A percentile compares a stretch with the other conserved stretches of the same genome.
These are phyloP conservation scores for Gastrophysa polygoni DNA, from an alignment of 2,888 invertebrate genomes.

Conservation along the genomic window DNA sequence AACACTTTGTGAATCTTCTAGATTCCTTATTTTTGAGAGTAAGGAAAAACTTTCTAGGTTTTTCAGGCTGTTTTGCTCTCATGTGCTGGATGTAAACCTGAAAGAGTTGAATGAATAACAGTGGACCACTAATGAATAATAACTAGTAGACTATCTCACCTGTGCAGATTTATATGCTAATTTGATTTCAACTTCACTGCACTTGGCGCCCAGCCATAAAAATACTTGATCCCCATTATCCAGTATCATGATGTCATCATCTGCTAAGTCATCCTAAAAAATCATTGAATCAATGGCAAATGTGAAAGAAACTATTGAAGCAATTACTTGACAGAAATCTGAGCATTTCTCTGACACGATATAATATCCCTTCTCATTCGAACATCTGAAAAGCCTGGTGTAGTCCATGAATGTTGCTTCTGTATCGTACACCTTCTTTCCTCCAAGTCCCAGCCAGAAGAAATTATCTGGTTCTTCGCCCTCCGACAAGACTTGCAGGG, in stretches of 20 bases:
- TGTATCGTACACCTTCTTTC: conserved; percentile 85
- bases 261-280: conserved; percentile 94
- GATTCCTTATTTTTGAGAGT: conserved; percentile 97
- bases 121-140: too few relatives aligned
- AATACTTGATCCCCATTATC: conserved; percentile 98
- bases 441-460: conserved; percentile 94
- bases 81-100: conserved; percentile 98
- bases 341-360: conserved; percentile 98
- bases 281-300: too few relatives aligned
- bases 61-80: conserved; percentile 91
- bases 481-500: conserved; percentile 81
- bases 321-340: conserved; percentile 89
- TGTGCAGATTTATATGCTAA: conserved; percentile 98
- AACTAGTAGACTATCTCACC: conserved; percentile 59
- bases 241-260: conserved; percentile 99
- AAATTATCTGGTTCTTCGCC: conserved; percentile 98
- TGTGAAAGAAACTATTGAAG: background rate
- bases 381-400: conserved; percentile 95
- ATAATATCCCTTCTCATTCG: conserved; percentile 99
- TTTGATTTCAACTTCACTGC: conserved; percentile 99
- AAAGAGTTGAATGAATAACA: too few relatives aligned
- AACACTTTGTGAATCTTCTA: conserved; percentile 93
- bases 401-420: conserved; percentile 91
- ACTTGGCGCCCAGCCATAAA: conserved; percentile 95
- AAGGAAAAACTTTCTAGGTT: conserved; percentile 87